Base-by-base conservation (phyloP, 2,888 invertebrate genomes). In the Agrochola lychnidis region DNA sequence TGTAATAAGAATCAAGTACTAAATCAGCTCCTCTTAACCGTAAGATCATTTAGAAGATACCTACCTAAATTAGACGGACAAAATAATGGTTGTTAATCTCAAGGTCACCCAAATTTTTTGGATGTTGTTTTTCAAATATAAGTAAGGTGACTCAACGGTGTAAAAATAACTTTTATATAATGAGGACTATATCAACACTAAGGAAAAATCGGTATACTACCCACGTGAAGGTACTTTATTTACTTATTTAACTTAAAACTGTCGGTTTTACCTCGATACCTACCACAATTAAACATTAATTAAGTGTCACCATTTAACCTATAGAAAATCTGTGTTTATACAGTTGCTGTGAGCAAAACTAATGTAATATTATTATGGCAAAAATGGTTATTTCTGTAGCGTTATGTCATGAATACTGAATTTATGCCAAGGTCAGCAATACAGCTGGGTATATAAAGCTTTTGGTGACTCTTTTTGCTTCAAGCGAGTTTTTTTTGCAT, bases 381-480 rank as follows among this genome's bases (percentile, higher is more conserved):
- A 70, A 78, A 69, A 70, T 68, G n/a, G 53, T 73, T 79, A 84
- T 84, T 81, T 78, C 45, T 53, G 48, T n/a, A 14, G 40, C n/a
- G 14, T 56, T 75, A 62, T 66, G 70, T 80, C 79, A 78, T 77
- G 70, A 74, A 73, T 81, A 70, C 67, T 64, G 53, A 66, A 82
- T 75, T 45, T 78, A 67, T 67, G 71, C 59, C 83, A 85, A 84
- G 86, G 79, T 69, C 62, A 30, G 1, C 4, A 2, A 40, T 59
- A 25, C 78, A 70, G 70, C 71, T 83, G 73, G 25, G 40, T 69
- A 72, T 22, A 70, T 40, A 57, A 10, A 40, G 22, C 9, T 51
- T 63, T 57, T 70, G 45, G 70, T 56, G 68, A 66, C 48, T 61
- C 14, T 66, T 78, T 83, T 83, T 73, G 69, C 69, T 51, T 12